Evolutionary conservation across 1,140 invertebrate genomes (phyloP).

Genomic region (Oreohelix idahoensis): DNA sequence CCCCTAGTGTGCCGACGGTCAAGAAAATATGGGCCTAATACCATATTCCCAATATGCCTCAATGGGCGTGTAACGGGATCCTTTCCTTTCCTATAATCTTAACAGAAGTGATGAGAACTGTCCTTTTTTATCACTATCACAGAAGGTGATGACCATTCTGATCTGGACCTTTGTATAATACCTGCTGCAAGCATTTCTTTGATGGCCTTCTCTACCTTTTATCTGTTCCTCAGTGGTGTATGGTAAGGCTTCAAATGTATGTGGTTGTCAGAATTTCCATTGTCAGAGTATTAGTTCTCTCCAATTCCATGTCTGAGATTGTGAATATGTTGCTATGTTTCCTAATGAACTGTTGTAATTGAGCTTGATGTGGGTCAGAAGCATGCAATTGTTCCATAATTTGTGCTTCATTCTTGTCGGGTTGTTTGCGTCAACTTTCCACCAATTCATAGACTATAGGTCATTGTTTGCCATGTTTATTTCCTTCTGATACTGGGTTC

Average conservation of each 20-base stretch:
- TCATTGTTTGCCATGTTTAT: too few species aligned
- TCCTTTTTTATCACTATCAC: slow-evolving; percentile 61
- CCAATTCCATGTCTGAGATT: background rate
- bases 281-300: background rate
- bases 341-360: too few species aligned
- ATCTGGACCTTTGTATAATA: slow-evolving; percentile 31
- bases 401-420: too few species aligned
- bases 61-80: too few species aligned
- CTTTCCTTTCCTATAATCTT: slow-evolving; percentile 60
- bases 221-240: background rate
- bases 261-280: background rate
- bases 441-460: too few species aligned
- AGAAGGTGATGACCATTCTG: slow-evolving; percentile 55
- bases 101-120: slow-evolving; percentile 51
- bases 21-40: too few species aligned
- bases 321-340: background rate
- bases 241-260: background rate
- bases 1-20: too few species aligned
- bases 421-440: too few species aligned
- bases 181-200: slow-evolving; percentile 44
- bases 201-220: background rate
- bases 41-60: too few species aligned
- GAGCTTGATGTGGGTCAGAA: too few species aligned
- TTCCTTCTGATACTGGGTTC: too few species aligned
- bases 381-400: too few species aligned